These are phyloP conservation scores for Cydia strobilella DNA, from an alignment of 1,140 invertebrate genomes.

Conservation along the genomic window DNA sequence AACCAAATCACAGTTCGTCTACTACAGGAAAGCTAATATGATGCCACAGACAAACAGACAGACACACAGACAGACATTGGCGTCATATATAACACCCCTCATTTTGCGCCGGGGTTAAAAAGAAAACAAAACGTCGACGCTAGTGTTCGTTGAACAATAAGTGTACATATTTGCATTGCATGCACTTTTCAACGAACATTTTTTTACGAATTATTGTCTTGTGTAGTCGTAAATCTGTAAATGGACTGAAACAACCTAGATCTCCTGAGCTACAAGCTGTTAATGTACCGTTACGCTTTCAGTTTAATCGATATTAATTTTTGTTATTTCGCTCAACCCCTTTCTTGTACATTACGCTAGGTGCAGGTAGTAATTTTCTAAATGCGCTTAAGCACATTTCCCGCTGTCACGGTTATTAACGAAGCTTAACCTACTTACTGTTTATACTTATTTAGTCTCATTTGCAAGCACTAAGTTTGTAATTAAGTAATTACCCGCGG, in stretches of 20 bases:
- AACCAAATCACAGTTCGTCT: too few relatives aligned
- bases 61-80: too few relatives aligned
- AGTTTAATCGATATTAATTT: conserved; percentile 17
- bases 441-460: conserved; percentile 31
- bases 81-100: too few relatives aligned
- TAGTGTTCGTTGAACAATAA: too few relatives aligned
- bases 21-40: too few relatives aligned
- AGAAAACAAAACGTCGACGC: too few relatives aligned
- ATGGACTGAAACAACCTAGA: background rate
- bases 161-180: too few relatives aligned
- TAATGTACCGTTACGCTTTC: conserved; percentile 21
- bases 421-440: conserved; percentile 25
- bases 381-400: conserved; percentile 16
- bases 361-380: conserved; percentile 26
- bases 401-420: conserved; percentile 23
- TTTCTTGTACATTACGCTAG: conserved; percentile 18
- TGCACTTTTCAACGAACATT: background rate
- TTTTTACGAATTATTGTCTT: background rate
- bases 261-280: background rate
- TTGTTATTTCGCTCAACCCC: background rate
- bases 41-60: too few relatives aligned
- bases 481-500: conserved; percentile 26
- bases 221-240: background rate
- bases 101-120: too few relatives aligned
- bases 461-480: conserved; percentile 31